Percentiles rank a stretch among this genome's conserved stretches.
Conservation (phyloP, 2,888 invertebrate species). For the Oxytorus armatus region DNA sequence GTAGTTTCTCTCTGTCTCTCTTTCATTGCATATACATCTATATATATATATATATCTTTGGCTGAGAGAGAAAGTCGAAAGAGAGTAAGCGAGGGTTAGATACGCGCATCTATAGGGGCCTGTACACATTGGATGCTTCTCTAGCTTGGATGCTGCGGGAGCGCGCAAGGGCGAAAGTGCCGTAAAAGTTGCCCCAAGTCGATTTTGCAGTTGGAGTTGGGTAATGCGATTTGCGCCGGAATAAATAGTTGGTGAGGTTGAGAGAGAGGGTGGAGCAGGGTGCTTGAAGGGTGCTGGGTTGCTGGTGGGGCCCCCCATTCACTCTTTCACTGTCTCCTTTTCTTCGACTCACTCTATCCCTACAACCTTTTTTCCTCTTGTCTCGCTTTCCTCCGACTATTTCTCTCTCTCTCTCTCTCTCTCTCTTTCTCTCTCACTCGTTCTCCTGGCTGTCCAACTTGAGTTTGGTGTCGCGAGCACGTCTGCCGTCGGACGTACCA, state of each 20-base stretch:
- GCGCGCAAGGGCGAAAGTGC: constrained; percentile 78
- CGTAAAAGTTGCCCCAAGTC: constrained; percentile 84
- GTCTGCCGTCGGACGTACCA: constrained; percentile 77
- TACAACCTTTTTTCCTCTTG: constrained; percentile 46
- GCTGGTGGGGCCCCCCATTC: constrained; percentile 56
- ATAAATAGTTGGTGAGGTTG: constrained; percentile 81
- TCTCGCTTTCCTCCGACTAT: constrained; percentile 63
- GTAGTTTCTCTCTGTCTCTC: constrained; percentile 36
- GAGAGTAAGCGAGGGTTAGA: constrained; percentile 54
- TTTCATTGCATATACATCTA: too few relatives aligned
- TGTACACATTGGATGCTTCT: constrained; percentile 63
- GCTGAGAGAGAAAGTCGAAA: constrained; percentile 27
- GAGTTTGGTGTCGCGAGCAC: constrained; percentile 79
- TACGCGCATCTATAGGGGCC: constrained; percentile 42
- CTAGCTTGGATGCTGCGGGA: constrained; percentile 46
- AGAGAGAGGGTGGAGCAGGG: constrained; percentile 59
- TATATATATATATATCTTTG: too few relatives aligned
- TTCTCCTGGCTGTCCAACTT: constrained; percentile 64
- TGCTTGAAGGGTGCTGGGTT: constrained; percentile 5
- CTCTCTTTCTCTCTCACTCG: constrained; percentile 38
- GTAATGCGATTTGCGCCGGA: constrained; percentile 84
- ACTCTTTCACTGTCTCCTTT: constrained; percentile 65
- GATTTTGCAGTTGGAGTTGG: constrained; percentile 84
- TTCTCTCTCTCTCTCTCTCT: constrained; percentile 27
- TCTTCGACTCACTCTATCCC: constrained; percentile 43